Base-by-base conservation (phyloP, 2,888 invertebrate genomes). In the Drosophila neonasuta region DNA sequence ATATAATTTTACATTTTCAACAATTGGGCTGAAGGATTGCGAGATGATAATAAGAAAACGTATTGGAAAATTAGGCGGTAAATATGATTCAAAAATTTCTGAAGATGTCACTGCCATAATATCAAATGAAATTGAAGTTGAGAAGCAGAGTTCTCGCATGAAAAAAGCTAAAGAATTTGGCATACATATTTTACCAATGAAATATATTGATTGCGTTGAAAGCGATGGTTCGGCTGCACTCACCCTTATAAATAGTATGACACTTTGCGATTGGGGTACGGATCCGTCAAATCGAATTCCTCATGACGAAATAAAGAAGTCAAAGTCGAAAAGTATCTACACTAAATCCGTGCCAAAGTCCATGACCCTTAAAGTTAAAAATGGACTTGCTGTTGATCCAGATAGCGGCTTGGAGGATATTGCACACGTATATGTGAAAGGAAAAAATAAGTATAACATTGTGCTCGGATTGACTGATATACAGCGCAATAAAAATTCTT, bases 301-400 rank as follows among this genome's bases (percentile, higher is more conserved):
- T 3, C 92, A 92, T 81, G 93, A 93, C 80, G 93, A 93, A 59
- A 89, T 92, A 3, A 94, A 93, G 79, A 94, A 93, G 6, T 92
- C 92, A 54, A 93, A 92, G 77, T 93, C 93, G 0, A 94, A 93
- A 57, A 94, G 94, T 83, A 92, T 93, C 75, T 94, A 93, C 74
- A 91, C 92, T 0, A 92, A 92, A 78, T 93, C 93, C 0, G 90
- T 91, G 0, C 93, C 93, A 1, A 92, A 92, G 39, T 94, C 93
- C 71, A 88, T 94, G 36, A 96, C 94, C 74, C 87, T 96, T 66
- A 94, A 93, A 63, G 90, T 97, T 15, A 97, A 97, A 89, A 92
- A 94, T 58, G 99, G 98, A 0, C 94, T 95, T 0, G 97, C 96
- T 1, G 98, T 99, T 1, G 99, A 99, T 91, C 97, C 98, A 0